Evolutionary conservation across 2,797 vertebrate species (phyloP).

Genomic region (Melopsittacus undulatus): DNA sequence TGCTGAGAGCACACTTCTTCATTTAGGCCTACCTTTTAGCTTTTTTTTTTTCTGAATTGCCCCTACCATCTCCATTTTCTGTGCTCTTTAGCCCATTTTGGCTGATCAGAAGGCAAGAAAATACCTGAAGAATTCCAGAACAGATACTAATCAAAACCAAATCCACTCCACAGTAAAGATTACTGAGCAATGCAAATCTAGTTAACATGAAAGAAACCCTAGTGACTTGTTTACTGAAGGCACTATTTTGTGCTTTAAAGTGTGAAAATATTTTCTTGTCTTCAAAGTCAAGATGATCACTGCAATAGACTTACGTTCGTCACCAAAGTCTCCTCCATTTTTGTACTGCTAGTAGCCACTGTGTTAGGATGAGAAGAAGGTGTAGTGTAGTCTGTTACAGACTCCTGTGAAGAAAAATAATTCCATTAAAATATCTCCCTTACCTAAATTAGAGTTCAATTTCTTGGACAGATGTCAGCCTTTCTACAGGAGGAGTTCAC

Average conservation of each 20-base stretch:
- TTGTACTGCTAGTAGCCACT: constrained; percentile 88
- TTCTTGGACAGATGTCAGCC: neutral
- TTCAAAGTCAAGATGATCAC: constrained; percentile 59
- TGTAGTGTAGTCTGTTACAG: constrained; percentile 96
- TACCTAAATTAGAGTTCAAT: constrained; percentile 32
- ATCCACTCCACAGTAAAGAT: neutral
- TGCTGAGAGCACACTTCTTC: neutral
- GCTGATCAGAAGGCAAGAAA: constrained; percentile 10
- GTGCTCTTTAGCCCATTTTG: constrained; percentile 8
- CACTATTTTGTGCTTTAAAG: constrained; percentile 14
- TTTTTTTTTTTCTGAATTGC: neutral
- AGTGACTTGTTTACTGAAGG: constrained; percentile 29
- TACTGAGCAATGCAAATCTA: neutral
- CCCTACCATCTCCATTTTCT: neutral
- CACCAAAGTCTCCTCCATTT: constrained; percentile 96
- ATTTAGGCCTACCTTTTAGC: neutral
- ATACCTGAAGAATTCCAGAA: constrained; percentile 21
- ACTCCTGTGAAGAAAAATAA: constrained; percentile 85
- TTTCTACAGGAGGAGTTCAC: constrained; percentile 8
- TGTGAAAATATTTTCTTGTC: constrained; percentile 54
- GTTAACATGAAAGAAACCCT: constrained; percentile 24
- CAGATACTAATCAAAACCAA: neutral
- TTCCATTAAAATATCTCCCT: constrained; percentile 68
- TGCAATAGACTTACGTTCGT: constrained; percentile 87
- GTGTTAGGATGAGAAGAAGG: constrained; percentile 94